Evolutionary conservation across 2,797 vertebrate genomes (phyloP), one percentile per base, ranked within the genome.

Genomic region (Dendrocincla fuliginosa): DNA sequence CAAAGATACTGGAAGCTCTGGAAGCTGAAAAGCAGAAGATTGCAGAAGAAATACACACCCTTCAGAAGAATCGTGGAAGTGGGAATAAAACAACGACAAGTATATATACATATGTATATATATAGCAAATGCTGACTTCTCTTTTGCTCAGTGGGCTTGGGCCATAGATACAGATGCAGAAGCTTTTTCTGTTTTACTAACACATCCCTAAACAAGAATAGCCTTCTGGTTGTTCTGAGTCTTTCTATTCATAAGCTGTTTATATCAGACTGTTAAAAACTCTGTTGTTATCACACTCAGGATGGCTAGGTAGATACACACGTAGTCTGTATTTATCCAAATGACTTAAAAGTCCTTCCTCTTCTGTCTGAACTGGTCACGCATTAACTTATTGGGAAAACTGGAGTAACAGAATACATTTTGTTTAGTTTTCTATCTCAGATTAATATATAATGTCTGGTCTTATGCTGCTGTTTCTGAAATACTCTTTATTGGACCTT

Each of bases 11-110:
- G 70, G 98, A 99, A 69, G 99, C 99, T 71, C 97, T 99, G 93
- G 99, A 99, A 96, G 98, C 96, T 2, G 99, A 99, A 96, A 99
- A 99, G 91, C 98, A 87, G 87, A 99, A 99, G 97, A 98, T 99
- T 86, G 96, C 98, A 73, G 97, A 96, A 95, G 99, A 99, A 97
- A 98, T 99, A 68, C 57, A 95, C 2, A 53, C 20, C 14, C 93
- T 98, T 37, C 98, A 98, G 82, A 97, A 96, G 67, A 97, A 80
- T 16, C 94, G 28, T 55, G 87, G 53, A 63, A 95, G 61, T n/a
- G 95, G 88, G 33, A 97, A 90, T 27, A 96, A 91, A 87, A 24
- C 83, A 64, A 33, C 25, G 17, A 33, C 61, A 46, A 63, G 97
- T 98, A 90, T 59, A 96, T 95, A 6, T 35, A 23, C n/a, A 20